Base-by-base conservation (phyloP, 2,797 vertebrate species). In the Caiman crocodilus region DNA sequence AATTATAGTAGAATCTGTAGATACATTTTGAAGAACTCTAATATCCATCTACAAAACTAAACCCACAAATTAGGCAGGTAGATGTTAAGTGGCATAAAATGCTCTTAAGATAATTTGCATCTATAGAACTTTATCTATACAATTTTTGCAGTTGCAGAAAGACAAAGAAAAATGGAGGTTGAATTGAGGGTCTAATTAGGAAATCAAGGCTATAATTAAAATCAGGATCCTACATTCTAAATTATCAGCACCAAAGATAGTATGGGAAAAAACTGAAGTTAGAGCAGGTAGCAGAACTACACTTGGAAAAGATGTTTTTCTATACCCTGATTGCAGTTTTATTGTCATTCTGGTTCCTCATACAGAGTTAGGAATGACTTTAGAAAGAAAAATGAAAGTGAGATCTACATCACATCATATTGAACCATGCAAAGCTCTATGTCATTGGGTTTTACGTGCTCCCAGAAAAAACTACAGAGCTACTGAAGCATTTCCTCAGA, bases 151-250 rank as follows among this genome's bases (percentile, higher is more conserved):
- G 84, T 4, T 64, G 26, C 7, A 63, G 90, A 74, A 92, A 65
- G 50, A 20, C 63, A 58, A 0, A 0, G 26, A 73, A 50, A 57
- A 57, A 11, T 5, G 1, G 35, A 79, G 26, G 15, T 6, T 75
- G 57, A 82, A 9, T 23, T 74, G 14, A 5, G 82, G 32, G 55
- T 88, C 75, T 55, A 50, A 50, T 67, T 89, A 55, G 85, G 79
- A 95, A 96, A 88, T 80, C 35, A 74, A 78, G 81, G 64, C 42
- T 21, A 32, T 23, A 88, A 90, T 20, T 94, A 81, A 90, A 96
- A 84, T 20, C 82, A 73, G 28, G 73, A 56, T 84, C 80, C 78
- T 26, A 7, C 21, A 23, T 88, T 94, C 56, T 67, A 69, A 73
- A 83, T 64, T 50, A 96, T 65, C 59, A 90, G 82, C 58, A 92